Evolutionary conservation across 2,888 invertebrate species (phyloP), one percentile per base, ranked within the genome.

Genomic region (Chorisops tibialis): DNA sequence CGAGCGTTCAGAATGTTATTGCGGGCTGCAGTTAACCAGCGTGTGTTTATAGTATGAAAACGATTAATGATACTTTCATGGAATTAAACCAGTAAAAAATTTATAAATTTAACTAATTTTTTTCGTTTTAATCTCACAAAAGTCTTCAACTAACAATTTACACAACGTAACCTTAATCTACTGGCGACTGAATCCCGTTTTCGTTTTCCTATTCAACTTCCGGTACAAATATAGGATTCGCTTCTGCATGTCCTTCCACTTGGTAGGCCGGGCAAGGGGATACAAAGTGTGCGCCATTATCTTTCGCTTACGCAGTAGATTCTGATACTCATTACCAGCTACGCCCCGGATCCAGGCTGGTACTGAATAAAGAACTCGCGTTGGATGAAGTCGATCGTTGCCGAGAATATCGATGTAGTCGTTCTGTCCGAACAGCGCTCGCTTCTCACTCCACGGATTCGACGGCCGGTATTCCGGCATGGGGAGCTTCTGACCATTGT

Each of bases 351-450:
- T 80, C 96, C 96, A 98, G 0, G 83, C 78, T 0, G 97, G 97
- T 5, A 95, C 84, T 64, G 88, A 86, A 72, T 95, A 94, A 12
- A 94, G 76, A 12, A 96, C 85, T 73, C 86, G 88, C 0, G 89
- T 87, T 0, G 97, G 96, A 75, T 95, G 92, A 5, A 89, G 68
- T 14, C 82, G 81, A 35, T 91, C 92, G 72, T 88, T 86, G 2
- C 97, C 97, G 56, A 98, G 81, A 63, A 98, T 95, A 75, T 98
- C 96, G 67, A 97, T 95, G 73, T 96, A 97, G 77, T 97, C 96
- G 79, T 97, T 97, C 75, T 96, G 96, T 0, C 97, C 97, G 80
- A 91, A 94, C 1, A 93, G 75, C 1, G 95, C 93, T 71, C 84
- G 84, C 69, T 86, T 88, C 68, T 86, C 83, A 0, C 80, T 73